These are phyloP conservation scores for Latrodectus elegans DNA, from an alignment of 2,888 invertebrate species.

Conservation along the genomic window DNA sequence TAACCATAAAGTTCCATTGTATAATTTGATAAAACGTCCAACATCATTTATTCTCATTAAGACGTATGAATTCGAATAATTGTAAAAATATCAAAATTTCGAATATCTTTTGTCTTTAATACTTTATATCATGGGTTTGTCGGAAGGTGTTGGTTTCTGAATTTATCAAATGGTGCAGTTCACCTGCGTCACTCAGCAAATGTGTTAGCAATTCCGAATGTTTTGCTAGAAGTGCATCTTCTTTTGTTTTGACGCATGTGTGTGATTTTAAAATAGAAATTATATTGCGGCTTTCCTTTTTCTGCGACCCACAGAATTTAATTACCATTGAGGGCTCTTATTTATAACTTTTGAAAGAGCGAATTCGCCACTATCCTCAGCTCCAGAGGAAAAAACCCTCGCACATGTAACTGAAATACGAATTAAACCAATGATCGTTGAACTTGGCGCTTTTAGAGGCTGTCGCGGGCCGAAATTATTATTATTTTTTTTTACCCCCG, in stretches of 20 bases:
- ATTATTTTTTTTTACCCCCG: neutral
- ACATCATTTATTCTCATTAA: too few relatives aligned
- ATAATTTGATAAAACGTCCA: too few relatives aligned
- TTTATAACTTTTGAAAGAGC: neutral
- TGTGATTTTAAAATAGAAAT: neutral
- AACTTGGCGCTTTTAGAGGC: neutral
- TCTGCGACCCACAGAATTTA: neutral
- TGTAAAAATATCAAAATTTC: too few relatives aligned
- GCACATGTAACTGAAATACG: neutral
- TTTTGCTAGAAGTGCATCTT: neutral
- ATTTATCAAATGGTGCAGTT: too few relatives aligned
- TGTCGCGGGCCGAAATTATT: neutral
- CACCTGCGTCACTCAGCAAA: too few relatives aligned
- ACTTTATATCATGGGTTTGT: too few relatives aligned
- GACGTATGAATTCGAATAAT: too few relatives aligned
- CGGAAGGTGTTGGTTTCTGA: too few relatives aligned
- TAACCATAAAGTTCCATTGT: too few relatives aligned
- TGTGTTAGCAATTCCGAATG: neutral
- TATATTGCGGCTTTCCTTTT: neutral
- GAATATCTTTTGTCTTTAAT: too few relatives aligned
- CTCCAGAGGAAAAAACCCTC: too few relatives aligned
- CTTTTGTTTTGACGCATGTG: constrained; percentile 1
- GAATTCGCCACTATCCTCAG: too few relatives aligned
- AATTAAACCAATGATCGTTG: neutral
- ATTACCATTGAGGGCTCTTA: neutral